phyloP scores from a whole-genome alignment of 2,888 invertebrate species.

The Cerastis rubricosa region DNA sequence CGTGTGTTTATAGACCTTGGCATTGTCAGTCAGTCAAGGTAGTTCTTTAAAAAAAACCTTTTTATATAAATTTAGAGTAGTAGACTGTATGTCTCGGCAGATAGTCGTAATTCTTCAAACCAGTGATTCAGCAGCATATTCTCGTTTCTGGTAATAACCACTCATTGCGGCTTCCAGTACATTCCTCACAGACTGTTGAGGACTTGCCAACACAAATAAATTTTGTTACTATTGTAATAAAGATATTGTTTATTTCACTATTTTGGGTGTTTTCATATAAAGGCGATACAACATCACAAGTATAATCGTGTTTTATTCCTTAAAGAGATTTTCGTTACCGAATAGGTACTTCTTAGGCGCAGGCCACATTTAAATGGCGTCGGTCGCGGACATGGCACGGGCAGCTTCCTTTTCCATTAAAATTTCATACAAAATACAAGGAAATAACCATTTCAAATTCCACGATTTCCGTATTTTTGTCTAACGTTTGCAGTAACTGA shows the following conservation, averaged over 20 bases:
- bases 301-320: not conserved
- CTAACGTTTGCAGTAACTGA: not conserved
- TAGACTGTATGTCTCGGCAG: conserved; percentile 16
- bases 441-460: not conserved
- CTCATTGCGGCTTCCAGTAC: conserved; percentile 10
- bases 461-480: not conserved
- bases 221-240: conserved; percentile 10
- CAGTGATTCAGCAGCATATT: conserved; percentile 15
- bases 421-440: too few species aligned
- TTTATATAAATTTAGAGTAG: not conserved
- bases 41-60: not conserved
- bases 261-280: not conserved
- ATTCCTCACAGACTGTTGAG: conserved; percentile 29
- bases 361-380: too few species aligned
- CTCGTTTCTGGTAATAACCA: conserved; percentile 17
- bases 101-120: conserved; percentile 15
- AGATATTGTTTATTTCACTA: not conserved
- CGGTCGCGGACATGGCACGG: too few species aligned
- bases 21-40: not conserved
- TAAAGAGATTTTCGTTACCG: not conserved
- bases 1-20: not conserved
- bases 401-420: too few species aligned
- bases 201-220: conserved; percentile 34
- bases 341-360: not conserved
- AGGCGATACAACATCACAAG: not conserved